Evolutionary conservation across 2,797 vertebrate genomes (phyloP).

Genomic region (Enteromius anoplus): DNA sequence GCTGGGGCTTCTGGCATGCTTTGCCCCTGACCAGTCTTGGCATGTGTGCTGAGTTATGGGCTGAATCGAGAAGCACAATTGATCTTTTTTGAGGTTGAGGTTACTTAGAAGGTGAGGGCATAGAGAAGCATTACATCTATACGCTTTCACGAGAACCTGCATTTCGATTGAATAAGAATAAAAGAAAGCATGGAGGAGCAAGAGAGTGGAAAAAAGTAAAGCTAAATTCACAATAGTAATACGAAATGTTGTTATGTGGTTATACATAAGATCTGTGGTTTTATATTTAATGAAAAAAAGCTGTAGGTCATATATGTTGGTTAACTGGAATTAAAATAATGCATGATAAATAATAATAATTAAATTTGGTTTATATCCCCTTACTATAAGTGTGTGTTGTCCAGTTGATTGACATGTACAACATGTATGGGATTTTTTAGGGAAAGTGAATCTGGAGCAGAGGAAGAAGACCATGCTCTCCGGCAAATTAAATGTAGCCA

Average conservation of each 20-base stretch:
- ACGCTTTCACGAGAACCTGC: neutral
- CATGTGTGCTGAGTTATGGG: constrained; percentile 42
- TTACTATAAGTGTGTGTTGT: neutral
- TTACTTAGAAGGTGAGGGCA: neutral
- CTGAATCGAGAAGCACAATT: constrained; percentile 19
- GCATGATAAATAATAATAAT: neutral
- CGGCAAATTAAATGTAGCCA: no score
- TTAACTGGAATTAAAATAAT: neutral
- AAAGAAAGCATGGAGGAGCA: neutral
- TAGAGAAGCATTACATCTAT: neutral
- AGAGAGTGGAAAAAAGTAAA: neutral
- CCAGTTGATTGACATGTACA: neutral
- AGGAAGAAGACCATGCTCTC: neutral
- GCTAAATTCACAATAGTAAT: neutral
- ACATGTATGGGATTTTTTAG: neutral
- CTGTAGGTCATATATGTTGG: neutral
- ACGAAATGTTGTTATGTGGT: neutral
- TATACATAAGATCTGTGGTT: neutral
- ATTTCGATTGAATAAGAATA: neutral
- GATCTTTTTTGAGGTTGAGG: constrained; percentile 20
- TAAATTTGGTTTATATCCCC: neutral
- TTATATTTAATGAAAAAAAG: neutral
- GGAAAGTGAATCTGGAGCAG: neutral
- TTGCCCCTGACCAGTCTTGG: constrained; percentile 25
- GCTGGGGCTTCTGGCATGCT: constrained; percentile 23